Conservation (phyloP, 2,888 invertebrate species). For the Lochmaea capreae region DNA sequence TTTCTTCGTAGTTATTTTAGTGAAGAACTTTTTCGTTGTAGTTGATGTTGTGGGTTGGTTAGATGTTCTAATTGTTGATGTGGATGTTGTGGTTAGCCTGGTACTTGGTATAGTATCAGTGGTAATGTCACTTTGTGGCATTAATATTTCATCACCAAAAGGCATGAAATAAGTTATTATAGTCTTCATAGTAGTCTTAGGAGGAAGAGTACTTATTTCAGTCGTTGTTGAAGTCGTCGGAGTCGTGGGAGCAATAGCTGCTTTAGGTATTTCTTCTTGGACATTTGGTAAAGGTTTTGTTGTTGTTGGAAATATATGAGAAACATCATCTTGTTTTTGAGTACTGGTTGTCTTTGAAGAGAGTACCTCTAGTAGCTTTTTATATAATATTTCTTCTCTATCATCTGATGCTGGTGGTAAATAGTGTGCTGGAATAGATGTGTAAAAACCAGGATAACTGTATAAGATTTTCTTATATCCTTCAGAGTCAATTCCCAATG, state of each 20-base stretch:
- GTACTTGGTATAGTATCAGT: conserved; percentile 13
- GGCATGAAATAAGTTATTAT: conserved; percentile 53
- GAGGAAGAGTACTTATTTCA: neutral
- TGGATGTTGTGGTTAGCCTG: conserved; percentile 26
- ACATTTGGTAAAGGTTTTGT: conserved; percentile 2
- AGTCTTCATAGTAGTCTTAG: conserved; percentile 34
- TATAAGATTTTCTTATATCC: conserved; percentile 56
- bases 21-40: conserved; percentile 7
- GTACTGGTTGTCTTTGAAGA: conserved; percentile 51
- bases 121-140: conserved; percentile 27
- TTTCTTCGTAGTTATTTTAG: conserved; percentile 2
- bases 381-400: conserved; percentile 56
- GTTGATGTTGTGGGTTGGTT: conserved; percentile 11
- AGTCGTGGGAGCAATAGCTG: conserved; percentile 44
- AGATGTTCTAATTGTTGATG: conserved; percentile 38
- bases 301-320: conserved; percentile 32
- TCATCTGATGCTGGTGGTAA: conserved; percentile 38
- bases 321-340: conserved; percentile 30
- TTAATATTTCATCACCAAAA: conserved; percentile 44
- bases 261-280: conserved; percentile 4
- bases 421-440: conserved; percentile 33
- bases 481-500: conserved; percentile 50
- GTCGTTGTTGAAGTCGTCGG: neutral
- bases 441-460: conserved; percentile 52
- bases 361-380: conserved; percentile 55